A percentile compares a stretch with the other conserved stretches of the same genome.
Conservation (phyloP, 2,888 invertebrate species). For the Noctua janthe region DNA sequence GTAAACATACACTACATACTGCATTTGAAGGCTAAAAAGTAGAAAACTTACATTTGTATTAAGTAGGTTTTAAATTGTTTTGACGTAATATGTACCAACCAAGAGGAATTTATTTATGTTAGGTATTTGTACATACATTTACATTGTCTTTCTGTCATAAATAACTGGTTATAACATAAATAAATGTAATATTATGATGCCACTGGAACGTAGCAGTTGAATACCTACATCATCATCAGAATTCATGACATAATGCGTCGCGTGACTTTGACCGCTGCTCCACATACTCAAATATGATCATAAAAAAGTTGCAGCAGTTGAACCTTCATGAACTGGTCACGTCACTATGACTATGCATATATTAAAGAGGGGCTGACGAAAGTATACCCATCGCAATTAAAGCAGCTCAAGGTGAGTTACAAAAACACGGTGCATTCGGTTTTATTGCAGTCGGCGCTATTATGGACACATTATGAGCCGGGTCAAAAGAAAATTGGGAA, state of each 20-base stretch:
- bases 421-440: not conserved
- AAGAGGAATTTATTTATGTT: not conserved
- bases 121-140: not conserved
- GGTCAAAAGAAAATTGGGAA: not conserved
- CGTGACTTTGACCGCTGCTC: constrained; percentile 55
- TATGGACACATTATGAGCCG: not conserved
- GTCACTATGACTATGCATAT: constrained; percentile 33
- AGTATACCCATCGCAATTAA: not conserved
- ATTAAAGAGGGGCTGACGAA: constrained; percentile 1
- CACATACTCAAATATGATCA: constrained; percentile 15
- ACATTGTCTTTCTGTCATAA: no score
- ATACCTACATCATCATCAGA: constrained; percentile 19
- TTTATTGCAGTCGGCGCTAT: not conserved
- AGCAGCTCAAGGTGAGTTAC: not conserved
- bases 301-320: constrained; percentile 12
- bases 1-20: constrained; percentile 27
- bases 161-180: not conserved
- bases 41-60: constrained; percentile 17
- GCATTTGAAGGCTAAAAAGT: constrained; percentile 38
- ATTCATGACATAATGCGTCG: constrained; percentile 38
- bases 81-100: constrained; percentile 9
- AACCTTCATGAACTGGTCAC: constrained; percentile 14
- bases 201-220: not conserved
- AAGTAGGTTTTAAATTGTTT: constrained; percentile 28
- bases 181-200: not conserved